Base-by-base conservation (phyloP, 2,888 invertebrate species). In the Silvanus unidentatus region DNA sequence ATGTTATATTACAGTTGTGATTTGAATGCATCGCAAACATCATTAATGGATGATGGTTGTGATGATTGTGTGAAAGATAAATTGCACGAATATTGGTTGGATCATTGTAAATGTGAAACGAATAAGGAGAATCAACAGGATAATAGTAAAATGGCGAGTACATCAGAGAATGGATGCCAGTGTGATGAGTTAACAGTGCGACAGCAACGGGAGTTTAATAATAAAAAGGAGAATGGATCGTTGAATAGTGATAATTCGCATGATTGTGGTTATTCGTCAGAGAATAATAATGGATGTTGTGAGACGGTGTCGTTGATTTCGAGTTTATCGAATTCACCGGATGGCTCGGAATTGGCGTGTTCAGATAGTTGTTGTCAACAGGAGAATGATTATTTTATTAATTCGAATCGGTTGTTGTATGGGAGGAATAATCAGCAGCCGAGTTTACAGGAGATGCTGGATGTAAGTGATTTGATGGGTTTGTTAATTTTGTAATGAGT, bases 221-320 rank as follows among this genome's bases (percentile, higher is more conserved):
- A 48, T 50, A 66, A 65, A 55, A 77, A 76, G 53, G 78, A 78
- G 56, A 75, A 76, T 55, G 75, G 80, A 52, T 80, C 80, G 30
- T 15, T 10, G 10, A 80, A 80, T 16, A 80, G 79, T 60, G 84
- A 86, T 62, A 80, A 81, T 64, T 84, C 84, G 34, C 84, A 85
- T 67, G 93, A 93, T 73, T 89, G 87, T 62, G 92, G 92, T 32
- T 93, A 92, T 69, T 89, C 88, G 13, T 92, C 92, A 9, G 92
- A 89, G 50, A 84, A 84, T 55, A 86, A 86, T 63, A 84, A 84
- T 49, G 84, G 83, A 39, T 81, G 79, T 66, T 81, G 80, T 61
- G 80, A 80, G 55, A 81, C 81, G 28, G 77, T 80, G 46, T 81
- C 81, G 5, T 77, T 81, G 34, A 84, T 84, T 40, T 88, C 88